A percentile compares a stretch with the other conserved stretches of the same genome.
Evolutionary conservation across 1,140 invertebrate genomes (phyloP).

Genomic region (Drosophila littoralis): DNA sequence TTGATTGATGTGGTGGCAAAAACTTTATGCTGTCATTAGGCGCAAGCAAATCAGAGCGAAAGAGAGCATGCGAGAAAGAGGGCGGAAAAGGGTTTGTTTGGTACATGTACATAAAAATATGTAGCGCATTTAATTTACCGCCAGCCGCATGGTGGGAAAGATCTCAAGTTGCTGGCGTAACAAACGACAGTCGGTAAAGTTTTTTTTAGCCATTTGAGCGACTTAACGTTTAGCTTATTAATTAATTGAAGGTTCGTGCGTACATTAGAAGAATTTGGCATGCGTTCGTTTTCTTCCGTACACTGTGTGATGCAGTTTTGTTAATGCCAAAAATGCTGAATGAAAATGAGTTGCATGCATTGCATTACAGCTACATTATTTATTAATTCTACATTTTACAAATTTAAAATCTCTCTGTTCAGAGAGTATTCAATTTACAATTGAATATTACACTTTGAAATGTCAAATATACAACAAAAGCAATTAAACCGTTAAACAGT

Average conservation of each 20-base stretch:
- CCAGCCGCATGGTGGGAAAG: conserved; percentile 3
- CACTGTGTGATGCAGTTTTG: neutral
- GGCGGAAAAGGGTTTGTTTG: conserved; percentile 33
- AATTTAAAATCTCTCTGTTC: too few species aligned
- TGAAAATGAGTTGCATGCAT: neutral
- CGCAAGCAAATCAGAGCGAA: conserved; percentile 35
- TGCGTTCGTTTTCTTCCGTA: neutral
- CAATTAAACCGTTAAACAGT: too few species aligned
- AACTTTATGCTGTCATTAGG: conserved; percentile 81
- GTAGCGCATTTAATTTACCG: conserved; percentile 19
- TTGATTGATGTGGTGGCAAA: conserved; percentile 82
- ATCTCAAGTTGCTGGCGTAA: conserved; percentile 35
- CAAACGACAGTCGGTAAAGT: conserved; percentile 46
- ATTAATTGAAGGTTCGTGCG: conserved; percentile 73
- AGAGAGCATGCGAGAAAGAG: neutral
- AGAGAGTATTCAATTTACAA: too few species aligned
- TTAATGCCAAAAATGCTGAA: neutral
- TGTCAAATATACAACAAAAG: too few species aligned
- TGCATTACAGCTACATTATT: neutral
- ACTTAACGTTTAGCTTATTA: conserved; percentile 78
- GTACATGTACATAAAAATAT: conserved; percentile 19
- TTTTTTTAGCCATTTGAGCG: conserved; percentile 40
- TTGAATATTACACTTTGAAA: too few species aligned
- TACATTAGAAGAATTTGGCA: conserved; percentile 4
- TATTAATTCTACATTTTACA: too few species aligned